These are phyloP conservation scores for Coryphaenoides rupestris DNA, from an alignment of 2,113 vertebrate species.

Conservation along the genomic window DNA sequence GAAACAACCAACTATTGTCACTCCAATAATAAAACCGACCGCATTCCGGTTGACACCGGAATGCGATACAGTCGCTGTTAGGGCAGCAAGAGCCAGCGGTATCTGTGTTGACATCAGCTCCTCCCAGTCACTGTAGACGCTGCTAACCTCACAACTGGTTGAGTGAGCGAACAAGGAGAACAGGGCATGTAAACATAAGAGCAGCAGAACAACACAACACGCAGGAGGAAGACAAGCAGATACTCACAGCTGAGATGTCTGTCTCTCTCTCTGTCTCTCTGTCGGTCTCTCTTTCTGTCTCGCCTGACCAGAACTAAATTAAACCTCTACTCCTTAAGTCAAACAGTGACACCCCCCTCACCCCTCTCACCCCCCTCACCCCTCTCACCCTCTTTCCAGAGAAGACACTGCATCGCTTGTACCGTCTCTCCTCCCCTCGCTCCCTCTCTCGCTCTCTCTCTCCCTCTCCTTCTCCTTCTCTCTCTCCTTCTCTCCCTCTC, in stretches of 20 bases:
- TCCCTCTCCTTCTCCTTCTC: too few relatives aligned
- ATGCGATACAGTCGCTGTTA: too few relatives aligned
- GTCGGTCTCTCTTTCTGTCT: conserved; percentile 13
- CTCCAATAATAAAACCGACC: background rate
- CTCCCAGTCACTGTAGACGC: conserved; percentile 44
- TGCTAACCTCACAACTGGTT: conserved; percentile 45
- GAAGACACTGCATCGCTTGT: conserved; percentile 80
- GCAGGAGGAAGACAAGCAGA: conserved; percentile 16
- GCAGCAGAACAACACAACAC: background rate
- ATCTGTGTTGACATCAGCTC: conserved; percentile 41
- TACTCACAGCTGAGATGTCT: conserved; percentile 58
- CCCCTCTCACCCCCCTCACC: too few relatives aligned
- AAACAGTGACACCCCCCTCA: conserved; percentile 67
- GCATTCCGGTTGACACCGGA: conserved; percentile 11
- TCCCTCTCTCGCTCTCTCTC: too few relatives aligned
- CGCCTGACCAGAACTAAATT: conserved; percentile 69
- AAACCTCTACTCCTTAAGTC: conserved; percentile 71
- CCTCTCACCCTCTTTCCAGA: conserved; percentile 64
- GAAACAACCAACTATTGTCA: background rate
- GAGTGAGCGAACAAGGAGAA: conserved; percentile 19
- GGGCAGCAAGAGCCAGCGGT: conserved; percentile 11
- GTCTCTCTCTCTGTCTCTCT: conserved; percentile 5
- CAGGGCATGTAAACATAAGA: conserved; percentile 11
- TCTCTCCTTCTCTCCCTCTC: too few relatives aligned
- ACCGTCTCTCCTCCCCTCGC: too few relatives aligned